Evolutionary conservation across 2,113 vertebrate species (phyloP).

Genomic region (Gorsachius goisagi): DNA sequence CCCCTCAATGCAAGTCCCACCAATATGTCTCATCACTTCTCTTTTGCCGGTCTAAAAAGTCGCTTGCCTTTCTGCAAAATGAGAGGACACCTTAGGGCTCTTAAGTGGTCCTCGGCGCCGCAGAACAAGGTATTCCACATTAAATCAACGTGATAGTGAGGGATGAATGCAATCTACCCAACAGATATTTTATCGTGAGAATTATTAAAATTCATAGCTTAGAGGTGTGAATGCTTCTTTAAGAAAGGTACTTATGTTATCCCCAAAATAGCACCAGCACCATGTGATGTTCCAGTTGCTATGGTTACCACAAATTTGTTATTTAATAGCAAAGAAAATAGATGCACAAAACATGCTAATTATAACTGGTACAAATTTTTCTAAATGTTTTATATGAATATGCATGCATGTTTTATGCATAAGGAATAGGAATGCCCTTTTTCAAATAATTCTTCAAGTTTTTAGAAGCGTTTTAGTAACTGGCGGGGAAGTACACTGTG

Average conservation of each 20-base stretch:
- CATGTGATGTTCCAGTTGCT: constrained; percentile 81
- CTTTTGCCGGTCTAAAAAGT: not conserved
- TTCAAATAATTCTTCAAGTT: constrained; percentile 72
- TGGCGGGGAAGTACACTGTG: constrained; percentile 21
- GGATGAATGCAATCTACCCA: constrained; percentile 23
- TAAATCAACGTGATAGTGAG: constrained; percentile 2
- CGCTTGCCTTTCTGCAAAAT: not conserved
- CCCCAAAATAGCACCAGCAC: constrained; percentile 79
- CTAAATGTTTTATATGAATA: constrained; percentile 82
- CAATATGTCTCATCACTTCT: not conserved
- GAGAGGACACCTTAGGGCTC: not conserved
- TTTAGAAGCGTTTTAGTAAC: constrained; percentile 48
- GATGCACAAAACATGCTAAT: constrained; percentile 86
- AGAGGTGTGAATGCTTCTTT: constrained; percentile 77
- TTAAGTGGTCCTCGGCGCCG: not conserved
- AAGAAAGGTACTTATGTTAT: constrained; percentile 82
- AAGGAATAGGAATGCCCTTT: constrained; percentile 72
- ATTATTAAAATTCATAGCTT: constrained; percentile 69
- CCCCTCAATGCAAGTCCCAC: not conserved
- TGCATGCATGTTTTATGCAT: constrained; percentile 78
- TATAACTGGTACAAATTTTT: constrained; percentile 82
- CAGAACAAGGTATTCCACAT: not conserved
- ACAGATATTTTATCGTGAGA: constrained; percentile 46
- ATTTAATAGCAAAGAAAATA: constrained; percentile 87
- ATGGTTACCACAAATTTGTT: constrained; percentile 86